Evolutionary conservation across 1,140 invertebrate species (phyloP).

Genomic region (Drosophila grimshawi): DNA sequence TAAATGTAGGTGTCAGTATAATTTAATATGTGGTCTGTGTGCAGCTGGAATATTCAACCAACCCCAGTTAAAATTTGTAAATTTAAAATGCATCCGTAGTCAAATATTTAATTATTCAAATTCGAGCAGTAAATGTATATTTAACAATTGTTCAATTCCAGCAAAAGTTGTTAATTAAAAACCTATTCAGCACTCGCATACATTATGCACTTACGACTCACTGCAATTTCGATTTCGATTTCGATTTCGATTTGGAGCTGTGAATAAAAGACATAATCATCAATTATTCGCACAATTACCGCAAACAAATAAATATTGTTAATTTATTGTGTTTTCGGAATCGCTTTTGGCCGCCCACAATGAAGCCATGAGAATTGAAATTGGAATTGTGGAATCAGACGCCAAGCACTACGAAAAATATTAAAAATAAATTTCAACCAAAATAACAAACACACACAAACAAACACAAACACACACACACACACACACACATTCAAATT

Average conservation of each 20-base stretch:
- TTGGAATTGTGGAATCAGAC: constrained; percentile 2
- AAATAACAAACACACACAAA: constrained; percentile 62
- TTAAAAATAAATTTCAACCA: constrained; percentile 76
- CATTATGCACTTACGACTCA: constrained; percentile 25
- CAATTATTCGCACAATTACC: constrained; percentile 81
- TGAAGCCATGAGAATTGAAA: constrained; percentile 34
- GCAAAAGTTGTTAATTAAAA: background rate
- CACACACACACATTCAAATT: constrained; percentile 1
- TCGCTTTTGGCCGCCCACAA: constrained; percentile 65
- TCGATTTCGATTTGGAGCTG: constrained; percentile 28
- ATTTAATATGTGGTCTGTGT: too few species aligned
- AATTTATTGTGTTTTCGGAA: constrained; percentile 78
- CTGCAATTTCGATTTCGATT: constrained; percentile 32
- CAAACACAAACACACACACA: constrained; percentile 35
- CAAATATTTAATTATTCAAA: too few species aligned
- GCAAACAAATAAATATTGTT: constrained; percentile 81
- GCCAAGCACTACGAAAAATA: constrained; percentile 57
- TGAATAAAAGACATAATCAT: constrained; percentile 71
- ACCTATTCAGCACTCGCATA: constrained; percentile 43
- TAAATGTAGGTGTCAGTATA: too few species aligned
- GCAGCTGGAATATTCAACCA: too few species aligned
- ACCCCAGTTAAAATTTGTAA: too few species aligned
- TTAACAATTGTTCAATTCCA: too few species aligned
- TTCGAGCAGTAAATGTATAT: too few species aligned
- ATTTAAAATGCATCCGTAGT: too few species aligned